Conservation (phyloP, 30 jellyfish, hydroid and myxozoan genomes). For the Rhopilema esculentum region DNA sequence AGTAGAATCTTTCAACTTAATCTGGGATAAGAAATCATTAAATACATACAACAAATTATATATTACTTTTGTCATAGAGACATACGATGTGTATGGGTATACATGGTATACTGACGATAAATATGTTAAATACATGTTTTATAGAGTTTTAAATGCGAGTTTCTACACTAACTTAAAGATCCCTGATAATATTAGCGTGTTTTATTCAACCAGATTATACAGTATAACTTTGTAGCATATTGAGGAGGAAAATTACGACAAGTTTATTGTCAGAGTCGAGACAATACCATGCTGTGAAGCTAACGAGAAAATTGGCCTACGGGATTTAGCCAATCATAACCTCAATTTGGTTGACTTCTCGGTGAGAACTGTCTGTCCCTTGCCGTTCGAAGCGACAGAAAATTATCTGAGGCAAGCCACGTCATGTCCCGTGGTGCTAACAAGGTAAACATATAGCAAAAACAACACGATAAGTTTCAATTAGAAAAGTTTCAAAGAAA, state of each 20-base stretch:
- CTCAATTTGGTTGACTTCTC: not conserved
- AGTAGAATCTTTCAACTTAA: not conserved
- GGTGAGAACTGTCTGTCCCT: not conserved
- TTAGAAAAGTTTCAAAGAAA: no score
- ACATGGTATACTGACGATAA: constrained; percentile 56
- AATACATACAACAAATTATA: constrained; percentile 7
- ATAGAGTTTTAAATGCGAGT: not conserved
- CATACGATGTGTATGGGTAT: constrained; percentile 40
- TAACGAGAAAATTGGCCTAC: constrained; percentile 21
- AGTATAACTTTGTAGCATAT: no score
- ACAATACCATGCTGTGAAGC: not conserved
- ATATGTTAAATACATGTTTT: constrained; percentile 35
- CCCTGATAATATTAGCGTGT: not conserved
- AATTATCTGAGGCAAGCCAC: not conserved
- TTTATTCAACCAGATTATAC: no score
- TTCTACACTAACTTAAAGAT: not conserved
- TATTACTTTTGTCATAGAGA: constrained; percentile 56
- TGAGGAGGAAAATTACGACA: not conserved
- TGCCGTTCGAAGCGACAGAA: not conserved
- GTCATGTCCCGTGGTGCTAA: not conserved
- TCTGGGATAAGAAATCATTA: constrained; percentile 12
- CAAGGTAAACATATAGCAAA: no score
- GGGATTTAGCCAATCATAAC: not conserved
- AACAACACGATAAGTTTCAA: no score
- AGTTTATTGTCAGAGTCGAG: not conserved